These are phyloP conservation scores for Brachionus rotundiformis DNA, from an alignment of 1,140 invertebrate species.

Conservation along the genomic window DNA sequence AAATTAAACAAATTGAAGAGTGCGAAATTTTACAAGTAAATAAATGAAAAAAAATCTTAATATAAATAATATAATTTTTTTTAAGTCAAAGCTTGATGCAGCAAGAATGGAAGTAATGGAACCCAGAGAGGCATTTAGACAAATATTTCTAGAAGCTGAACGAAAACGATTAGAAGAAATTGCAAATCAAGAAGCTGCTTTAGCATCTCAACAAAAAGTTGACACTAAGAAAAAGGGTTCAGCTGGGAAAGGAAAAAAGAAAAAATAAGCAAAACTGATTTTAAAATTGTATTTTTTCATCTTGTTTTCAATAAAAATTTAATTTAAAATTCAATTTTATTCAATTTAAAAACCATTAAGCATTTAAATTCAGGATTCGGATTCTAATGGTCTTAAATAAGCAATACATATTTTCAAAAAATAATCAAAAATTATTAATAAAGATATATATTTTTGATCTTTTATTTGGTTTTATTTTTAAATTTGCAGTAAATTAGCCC, in stretches of 20 bases:
- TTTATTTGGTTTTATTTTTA: too few relatives aligned
- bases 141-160: constrained; percentile 61
- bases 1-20: constrained; percentile 49
- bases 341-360: too few relatives aligned
- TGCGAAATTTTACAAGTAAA: constrained; percentile 31
- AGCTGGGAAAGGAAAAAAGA: constrained; percentile 58
- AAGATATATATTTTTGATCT: too few relatives aligned
- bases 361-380: too few relatives aligned
- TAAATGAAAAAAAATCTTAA: neutral
- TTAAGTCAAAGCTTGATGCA: constrained; percentile 59
- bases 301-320: constrained; percentile 20
- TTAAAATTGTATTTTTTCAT: neutral
- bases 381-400: too few relatives aligned
- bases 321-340: too few relatives aligned
- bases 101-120: constrained; percentile 58
- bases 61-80: neutral
- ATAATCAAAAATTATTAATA: too few relatives aligned
- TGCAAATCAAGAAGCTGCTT: constrained; percentile 58
- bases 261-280: constrained; percentile 32
- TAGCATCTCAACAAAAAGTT: constrained; percentile 56
- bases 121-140: constrained; percentile 61
- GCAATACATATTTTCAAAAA: too few relatives aligned
- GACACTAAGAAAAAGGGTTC: constrained; percentile 59
- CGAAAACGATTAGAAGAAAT: constrained; percentile 58
- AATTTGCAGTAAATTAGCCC: too few relatives aligned